phyloP scores from a whole-genome alignment of 2,797 vertebrate species.

The Typhlichthys subterraneus region DNA sequence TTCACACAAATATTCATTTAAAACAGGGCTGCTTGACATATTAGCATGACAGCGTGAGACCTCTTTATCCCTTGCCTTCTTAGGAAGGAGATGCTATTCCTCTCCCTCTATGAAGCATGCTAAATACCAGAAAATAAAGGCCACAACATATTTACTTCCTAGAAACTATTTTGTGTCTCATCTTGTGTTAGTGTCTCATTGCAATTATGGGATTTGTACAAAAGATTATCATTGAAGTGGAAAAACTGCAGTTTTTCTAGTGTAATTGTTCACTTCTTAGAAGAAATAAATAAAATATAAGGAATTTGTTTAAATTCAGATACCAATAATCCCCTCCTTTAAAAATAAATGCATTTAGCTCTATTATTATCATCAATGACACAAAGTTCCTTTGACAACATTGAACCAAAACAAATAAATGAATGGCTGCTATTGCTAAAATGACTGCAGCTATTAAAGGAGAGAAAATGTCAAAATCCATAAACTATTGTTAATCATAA shows the following conservation, averaged over 20 bases:
- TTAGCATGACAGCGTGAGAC: conserved; percentile 30
- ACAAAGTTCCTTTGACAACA: no score
- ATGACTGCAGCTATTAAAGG: background rate
- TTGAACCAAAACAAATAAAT: background rate
- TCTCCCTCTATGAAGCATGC: conserved; percentile 8
- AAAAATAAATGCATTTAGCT: no score
- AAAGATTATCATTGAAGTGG: no score
- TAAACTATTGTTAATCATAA: background rate
- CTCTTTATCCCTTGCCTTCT: conserved; percentile 17
- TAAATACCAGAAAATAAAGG: conserved; percentile 11
- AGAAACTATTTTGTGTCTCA: background rate
- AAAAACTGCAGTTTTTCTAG: no score
- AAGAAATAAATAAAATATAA: no score
- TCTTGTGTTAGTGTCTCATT: conserved; percentile 11
- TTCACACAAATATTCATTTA: conserved; percentile 19
- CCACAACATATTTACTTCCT: background rate
- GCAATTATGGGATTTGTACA: no score
- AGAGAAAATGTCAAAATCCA: background rate
- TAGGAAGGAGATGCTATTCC: background rate
- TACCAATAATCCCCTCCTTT: no score
- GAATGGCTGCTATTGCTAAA: background rate
- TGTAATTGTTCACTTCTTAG: no score
- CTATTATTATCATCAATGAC: no score
- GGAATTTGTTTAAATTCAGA: no score
- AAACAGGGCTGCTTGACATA: conserved; percentile 11